phyloP scores from a whole-genome alignment of 1,140 invertebrate genomes.

The Sitobion miscanthi region DNA sequence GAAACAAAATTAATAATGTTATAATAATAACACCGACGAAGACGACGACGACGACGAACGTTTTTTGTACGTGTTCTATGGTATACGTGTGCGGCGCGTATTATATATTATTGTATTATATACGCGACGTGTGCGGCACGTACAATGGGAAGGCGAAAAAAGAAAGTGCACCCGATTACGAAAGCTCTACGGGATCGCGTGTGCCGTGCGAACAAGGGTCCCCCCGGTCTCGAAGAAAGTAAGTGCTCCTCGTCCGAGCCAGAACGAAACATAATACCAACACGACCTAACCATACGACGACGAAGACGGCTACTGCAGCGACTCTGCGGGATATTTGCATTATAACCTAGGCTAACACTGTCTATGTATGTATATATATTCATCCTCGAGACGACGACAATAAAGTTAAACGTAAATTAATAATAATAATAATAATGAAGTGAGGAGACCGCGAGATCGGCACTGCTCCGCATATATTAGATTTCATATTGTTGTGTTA shows the following conservation, averaged over 20 bases:
- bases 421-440: not conserved
- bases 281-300: no score
- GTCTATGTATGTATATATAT: not conserved
- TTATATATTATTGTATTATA: not conserved
- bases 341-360: not conserved
- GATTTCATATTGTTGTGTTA: not conserved
- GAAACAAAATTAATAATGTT: conserved; percentile 16
- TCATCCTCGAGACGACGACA: not conserved
- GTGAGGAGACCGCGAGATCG: not conserved
- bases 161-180: conserved; percentile 38
- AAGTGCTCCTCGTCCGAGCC: not conserved
- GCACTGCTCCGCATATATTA: not conserved
- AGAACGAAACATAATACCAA: no score
- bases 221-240: conserved; percentile 11
- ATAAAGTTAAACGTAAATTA: not conserved
- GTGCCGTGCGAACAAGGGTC: not conserved
- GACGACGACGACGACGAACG: not conserved
- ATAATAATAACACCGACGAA: not conserved
- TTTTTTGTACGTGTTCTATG: not conserved
- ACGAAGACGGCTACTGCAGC: not conserved
- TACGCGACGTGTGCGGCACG: not conserved
- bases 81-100: not conserved
- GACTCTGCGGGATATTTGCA: not conserved
- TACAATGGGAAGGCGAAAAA: conserved; percentile 21
- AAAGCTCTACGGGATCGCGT: not conserved